Conservation (phyloP, 2,888 invertebrate genomes). For the Halictus ligatus region DNA sequence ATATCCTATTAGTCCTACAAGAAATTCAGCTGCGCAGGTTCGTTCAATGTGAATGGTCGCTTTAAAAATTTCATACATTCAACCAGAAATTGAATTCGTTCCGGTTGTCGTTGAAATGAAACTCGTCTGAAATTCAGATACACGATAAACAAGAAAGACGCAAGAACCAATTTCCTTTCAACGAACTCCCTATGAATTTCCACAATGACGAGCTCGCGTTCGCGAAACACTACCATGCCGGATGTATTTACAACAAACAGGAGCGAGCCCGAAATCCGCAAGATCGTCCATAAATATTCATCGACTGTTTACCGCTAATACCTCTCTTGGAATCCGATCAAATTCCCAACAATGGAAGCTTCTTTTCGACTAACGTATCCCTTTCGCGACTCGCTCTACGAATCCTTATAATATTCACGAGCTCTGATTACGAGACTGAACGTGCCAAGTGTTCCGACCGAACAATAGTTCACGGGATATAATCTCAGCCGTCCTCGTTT, state of each 20-base stretch:
- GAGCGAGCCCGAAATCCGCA: background rate
- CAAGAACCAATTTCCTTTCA: background rate
- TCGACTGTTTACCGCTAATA: background rate
- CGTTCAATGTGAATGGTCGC: background rate
- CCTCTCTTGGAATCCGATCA: background rate
- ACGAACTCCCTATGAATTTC: background rate
- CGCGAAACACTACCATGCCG: background rate
- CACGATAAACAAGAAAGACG: background rate
- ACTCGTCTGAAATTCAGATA: background rate
- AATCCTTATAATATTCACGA: background rate
- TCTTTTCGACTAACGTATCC: background rate
- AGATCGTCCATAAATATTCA: background rate
- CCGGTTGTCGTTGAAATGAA: background rate
- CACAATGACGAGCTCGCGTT: background rate
- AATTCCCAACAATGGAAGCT: background rate
- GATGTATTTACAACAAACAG: background rate
- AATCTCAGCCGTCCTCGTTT: background rate
- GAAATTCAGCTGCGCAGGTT: background rate
- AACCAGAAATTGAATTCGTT: slow-evolving; percentile 1
- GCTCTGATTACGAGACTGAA: background rate
- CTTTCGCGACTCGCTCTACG: background rate
- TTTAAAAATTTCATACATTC: background rate
- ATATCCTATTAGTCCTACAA: too few species aligned
- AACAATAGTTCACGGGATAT: background rate
- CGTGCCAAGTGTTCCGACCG: background rate